phyloP scores from a whole-genome alignment of 2,797 vertebrate genomes.

The Novumbra hubbsi region DNA sequence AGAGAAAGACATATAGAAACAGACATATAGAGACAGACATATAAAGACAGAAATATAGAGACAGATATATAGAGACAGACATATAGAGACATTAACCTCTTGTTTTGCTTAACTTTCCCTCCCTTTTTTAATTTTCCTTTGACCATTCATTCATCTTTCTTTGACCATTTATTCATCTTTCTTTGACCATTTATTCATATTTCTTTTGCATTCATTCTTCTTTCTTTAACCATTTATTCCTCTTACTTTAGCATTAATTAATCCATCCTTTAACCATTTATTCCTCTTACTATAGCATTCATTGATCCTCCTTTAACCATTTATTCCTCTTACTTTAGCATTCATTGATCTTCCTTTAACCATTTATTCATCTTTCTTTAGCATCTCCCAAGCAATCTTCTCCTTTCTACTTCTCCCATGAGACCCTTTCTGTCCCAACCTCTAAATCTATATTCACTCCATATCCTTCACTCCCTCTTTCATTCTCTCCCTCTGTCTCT shows the following conservation, averaged over 20 bases:
- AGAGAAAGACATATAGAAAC: slow-evolving; percentile 1
- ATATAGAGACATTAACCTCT: background rate
- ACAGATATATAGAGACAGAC: background rate
- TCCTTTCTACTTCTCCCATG: background rate
- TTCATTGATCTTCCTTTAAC: background rate
- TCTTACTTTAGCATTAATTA: too few relatives aligned
- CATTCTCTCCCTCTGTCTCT: slow-evolving; percentile 34
- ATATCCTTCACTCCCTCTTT: background rate
- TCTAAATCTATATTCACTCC: background rate
- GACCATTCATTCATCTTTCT: background rate
- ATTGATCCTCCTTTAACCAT: too few relatives aligned
- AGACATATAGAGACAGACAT: slow-evolving; percentile 1
- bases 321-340: too few relatives aligned
- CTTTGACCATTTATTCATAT: background rate
- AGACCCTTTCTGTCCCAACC: background rate
- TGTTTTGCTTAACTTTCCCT: background rate
- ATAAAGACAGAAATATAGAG: background rate
- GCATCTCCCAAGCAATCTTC: background rate
- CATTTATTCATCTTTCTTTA: background rate
- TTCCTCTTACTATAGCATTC: too few relatives aligned
- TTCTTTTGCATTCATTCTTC: background rate
- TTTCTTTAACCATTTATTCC: background rate
- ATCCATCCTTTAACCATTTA: too few relatives aligned
- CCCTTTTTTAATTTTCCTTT: background rate
- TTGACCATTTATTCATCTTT: background rate